Evolutionary conservation across 2,797 vertebrate genomes (phyloP), one percentile per base, ranked within the genome.

Genomic region (Muraenolepis orangiensis): DNA sequence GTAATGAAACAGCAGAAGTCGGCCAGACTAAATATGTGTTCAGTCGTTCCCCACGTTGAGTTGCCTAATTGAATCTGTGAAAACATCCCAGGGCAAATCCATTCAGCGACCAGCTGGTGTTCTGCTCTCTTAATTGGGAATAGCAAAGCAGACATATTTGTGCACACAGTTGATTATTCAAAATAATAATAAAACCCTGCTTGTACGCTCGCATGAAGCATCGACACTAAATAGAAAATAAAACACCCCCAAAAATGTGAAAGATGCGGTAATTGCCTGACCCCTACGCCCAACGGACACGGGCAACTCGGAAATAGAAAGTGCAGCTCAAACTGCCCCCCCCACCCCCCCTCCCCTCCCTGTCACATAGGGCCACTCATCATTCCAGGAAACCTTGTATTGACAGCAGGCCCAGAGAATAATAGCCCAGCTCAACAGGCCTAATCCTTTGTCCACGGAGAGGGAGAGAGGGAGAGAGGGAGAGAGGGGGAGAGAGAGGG

Each of bases 21-120:
- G 84, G 73, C 81, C 75, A 88, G 73, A 72, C 70, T 77, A 79
- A 82, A 81, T 85, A 81, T 76, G 81, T 74, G 70, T 76, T 18
- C 72, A 76, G 79, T 72, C 72, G 46, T n/a, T 70, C 71, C 67
- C 51, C 51, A 23, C 51, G 6, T 20, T 38, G n/a, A 57, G 20
- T 75, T 73, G 82, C n/a, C 80, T 70, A 78, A 51, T 28, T 74
- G 28, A 67, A 80, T 81, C 46, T 77, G 72, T 71, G 72, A 74
- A 82, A 79, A 76, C 70, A 81, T 76, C 23, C 8, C 0, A 13
- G 12, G 28, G 16, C 72, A n/a, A n/a, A n/a, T n/a, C n/a, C n/a
- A 30, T 66, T 13, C 26, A 16, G 20, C 28, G 28, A 26, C 51
- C 51, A 57, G n/a, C 51, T 23, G 64, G 26, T 16, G 26, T 66